Base-by-base conservation (phyloP, 2,797 vertebrate species). In the Pipistrellus pipistrellus region DNA sequence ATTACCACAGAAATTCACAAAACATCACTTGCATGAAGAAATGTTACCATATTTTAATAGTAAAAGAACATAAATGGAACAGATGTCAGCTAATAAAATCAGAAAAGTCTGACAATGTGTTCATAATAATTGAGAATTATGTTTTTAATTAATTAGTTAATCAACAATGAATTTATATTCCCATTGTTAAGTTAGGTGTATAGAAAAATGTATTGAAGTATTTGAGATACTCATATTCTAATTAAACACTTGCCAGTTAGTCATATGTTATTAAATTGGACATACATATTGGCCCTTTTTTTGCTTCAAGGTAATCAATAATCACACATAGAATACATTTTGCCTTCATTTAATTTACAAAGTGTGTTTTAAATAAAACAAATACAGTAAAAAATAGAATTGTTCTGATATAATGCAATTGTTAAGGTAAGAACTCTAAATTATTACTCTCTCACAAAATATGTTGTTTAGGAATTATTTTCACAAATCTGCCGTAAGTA, bases 11-110 rank as follows among this genome's bases (percentile, higher is more conserved):
- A 81, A 82, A 68, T 15, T 78, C 25, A 59, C n/a, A 88, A 71
- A 20, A 93, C 30, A 32, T 46, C 17, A 94, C 64, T 62, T 18
- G 32, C 53, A 73, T 57, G 64, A 82, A 38, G 21, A 73, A 13
- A 48, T 48, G 76, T 62, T 73, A 21, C 66, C 18, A 66, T 66
- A 77, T 95, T 95, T 68, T 64, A 12, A 38, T 86, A 95, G 41
- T 55, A 90, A 91, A 95, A 93, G 51, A 93, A 93, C 46, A 84
- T 73, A 87, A 95, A 96, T 97, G 38, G 15, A 96, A 93, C 82
- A 97, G 51, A 93, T 95, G 76, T 92, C 88, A 96, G 8, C 44
- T 95, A 97, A 97, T 91, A 8, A 94, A 96, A 94, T 92, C 88
- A 94, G 73, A 96, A 96, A 84, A 96, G 27, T 27, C n/a, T 83